Conservation (phyloP, 2,113 vertebrate genomes). For the Boleophthalmus pectinirostris region DNA sequence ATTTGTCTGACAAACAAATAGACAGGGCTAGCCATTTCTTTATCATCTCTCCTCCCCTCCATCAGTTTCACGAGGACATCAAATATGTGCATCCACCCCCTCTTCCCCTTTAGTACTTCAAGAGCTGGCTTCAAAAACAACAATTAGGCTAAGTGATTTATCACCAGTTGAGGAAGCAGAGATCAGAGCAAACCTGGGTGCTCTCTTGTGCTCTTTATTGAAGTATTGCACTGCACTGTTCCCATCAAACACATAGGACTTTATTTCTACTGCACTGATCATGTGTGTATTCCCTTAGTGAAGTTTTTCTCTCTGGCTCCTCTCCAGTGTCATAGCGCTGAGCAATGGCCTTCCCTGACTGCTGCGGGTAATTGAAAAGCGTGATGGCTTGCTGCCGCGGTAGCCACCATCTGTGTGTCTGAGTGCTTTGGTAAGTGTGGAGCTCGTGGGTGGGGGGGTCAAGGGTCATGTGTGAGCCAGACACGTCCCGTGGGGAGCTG, state of each 20-base stretch:
- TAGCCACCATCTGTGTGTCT: conserved; percentile 75
- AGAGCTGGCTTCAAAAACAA: conserved; percentile 46
- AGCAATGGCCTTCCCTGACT: conserved; percentile 66
- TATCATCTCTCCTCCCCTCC: conserved; percentile 17
- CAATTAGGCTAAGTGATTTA: conserved; percentile 71
- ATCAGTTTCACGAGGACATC: conserved; percentile 23
- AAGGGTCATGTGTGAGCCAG: conserved; percentile 67
- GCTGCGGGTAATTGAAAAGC: conserved; percentile 79
- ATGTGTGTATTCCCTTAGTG: background rate
- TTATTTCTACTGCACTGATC: background rate
- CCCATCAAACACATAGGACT: background rate
- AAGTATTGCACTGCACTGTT: background rate
- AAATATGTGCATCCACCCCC: conserved; percentile 21
- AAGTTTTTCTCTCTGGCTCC: conserved; percentile 27
- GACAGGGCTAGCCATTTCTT: conserved; percentile 8
- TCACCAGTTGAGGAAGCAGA: conserved; percentile 42
- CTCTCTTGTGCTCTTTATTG: background rate
- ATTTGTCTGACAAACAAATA: conserved; percentile 23
- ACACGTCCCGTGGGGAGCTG: conserved; percentile 79
- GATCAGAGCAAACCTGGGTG: conserved; percentile 31
- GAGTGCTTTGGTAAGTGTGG: conserved; percentile 71
- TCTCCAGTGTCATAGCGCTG: conserved; percentile 42
- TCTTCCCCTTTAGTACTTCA: conserved; percentile 33
- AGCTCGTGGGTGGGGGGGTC: conserved; percentile 61
- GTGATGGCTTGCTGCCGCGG: conserved; percentile 65